These are phyloP conservation scores for Festucalex cinctus DNA, from an alignment of 2,113 vertebrate species.

Conservation along the genomic window DNA sequence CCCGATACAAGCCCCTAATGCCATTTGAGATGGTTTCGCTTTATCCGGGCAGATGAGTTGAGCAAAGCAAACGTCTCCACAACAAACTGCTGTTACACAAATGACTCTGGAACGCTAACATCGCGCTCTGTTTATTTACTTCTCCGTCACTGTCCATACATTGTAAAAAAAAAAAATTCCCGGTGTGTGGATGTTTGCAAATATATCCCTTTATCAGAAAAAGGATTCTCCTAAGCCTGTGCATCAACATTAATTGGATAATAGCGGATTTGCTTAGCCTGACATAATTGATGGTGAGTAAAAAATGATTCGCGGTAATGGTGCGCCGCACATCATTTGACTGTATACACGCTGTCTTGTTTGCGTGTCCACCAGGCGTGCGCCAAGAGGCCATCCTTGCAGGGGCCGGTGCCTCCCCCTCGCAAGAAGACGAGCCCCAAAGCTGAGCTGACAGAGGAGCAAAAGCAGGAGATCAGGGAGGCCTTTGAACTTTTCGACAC, in stretches of 20 bases:
- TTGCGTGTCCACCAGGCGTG: conserved; percentile 63
- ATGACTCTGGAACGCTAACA: background rate
- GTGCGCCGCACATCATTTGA: background rate
- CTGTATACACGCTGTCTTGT: background rate
- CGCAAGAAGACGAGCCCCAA: conserved; percentile 78
- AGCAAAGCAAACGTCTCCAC: conserved; percentile 9
- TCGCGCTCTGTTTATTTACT: background rate
- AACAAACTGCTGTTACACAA: conserved; percentile 18
- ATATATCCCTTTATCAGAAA: background rate
- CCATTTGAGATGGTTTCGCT: fast-evolving
- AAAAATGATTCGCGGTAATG: background rate
- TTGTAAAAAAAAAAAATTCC: background rate
- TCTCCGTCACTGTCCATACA: background rate
- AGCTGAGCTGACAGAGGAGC: conserved; percentile 83
- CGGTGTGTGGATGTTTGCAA: background rate
- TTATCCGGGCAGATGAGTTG: background rate
- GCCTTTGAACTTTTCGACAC: conserved; percentile 92
- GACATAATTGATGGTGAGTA: conserved; percentile 53
- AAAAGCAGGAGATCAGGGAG: conserved; percentile 85
- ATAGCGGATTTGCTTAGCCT: conserved; percentile 3
- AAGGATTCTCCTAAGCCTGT: background rate
- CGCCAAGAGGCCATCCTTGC: conserved; percentile 74
- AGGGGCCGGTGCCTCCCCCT: conserved; percentile 72
- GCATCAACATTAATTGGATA: background rate
- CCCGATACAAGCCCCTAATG: fast-evolving